Evolutionary conservation across 2,113 vertebrate genomes (phyloP).

Genomic region (Ia io): DNA sequence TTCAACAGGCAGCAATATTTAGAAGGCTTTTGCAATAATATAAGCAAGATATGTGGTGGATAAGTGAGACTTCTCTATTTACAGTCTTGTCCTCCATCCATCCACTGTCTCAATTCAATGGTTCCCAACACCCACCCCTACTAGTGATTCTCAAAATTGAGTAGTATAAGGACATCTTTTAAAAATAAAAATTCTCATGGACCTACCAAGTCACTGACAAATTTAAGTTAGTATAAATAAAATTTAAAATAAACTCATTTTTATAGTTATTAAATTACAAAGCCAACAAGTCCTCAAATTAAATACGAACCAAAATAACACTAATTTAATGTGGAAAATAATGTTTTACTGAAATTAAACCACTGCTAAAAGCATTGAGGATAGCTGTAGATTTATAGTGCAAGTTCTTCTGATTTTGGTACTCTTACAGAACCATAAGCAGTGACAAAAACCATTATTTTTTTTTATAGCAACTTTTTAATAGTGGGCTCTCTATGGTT

Average conservation of each 20-base stretch:
- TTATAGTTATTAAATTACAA: background rate
- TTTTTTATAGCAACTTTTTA: background rate
- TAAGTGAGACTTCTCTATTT: background rate
- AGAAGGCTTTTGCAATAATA: background rate
- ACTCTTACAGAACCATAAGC: background rate
- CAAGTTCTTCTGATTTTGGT: background rate
- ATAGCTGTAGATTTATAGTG: background rate
- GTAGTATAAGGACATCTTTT: background rate
- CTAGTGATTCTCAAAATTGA: background rate
- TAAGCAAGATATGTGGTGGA: background rate
- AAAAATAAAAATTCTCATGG: background rate
- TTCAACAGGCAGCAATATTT: background rate
- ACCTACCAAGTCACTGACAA: background rate
- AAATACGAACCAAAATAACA: background rate
- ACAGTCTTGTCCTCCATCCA: background rate
- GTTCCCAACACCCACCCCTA: background rate
- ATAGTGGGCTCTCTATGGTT: background rate
- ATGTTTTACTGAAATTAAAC: background rate
- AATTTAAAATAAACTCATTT: background rate
- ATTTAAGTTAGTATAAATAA: background rate
- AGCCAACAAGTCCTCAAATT: background rate
- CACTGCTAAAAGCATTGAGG: background rate
- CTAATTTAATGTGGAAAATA: background rate
- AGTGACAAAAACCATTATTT: background rate
- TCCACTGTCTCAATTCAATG: background rate